Evolutionary conservation across 2,113 vertebrate genomes (phyloP).

Genomic region (Bujurquina vittata): DNA sequence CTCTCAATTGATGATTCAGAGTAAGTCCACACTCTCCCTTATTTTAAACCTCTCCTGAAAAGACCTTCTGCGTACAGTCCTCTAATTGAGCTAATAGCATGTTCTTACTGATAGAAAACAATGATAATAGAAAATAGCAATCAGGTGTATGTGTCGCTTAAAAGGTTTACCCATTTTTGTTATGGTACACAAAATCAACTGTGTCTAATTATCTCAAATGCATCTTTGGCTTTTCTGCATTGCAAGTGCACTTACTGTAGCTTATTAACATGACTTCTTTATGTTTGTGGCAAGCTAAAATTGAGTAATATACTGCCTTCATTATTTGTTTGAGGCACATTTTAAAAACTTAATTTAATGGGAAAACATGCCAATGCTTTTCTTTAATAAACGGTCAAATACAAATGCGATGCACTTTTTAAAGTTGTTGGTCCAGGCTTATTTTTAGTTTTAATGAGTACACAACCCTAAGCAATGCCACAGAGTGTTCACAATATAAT

Average conservation of each 20-base stretch:
- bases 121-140: background rate
- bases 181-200: background rate
- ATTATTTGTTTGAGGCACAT: background rate
- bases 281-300: background rate
- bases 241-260: background rate
- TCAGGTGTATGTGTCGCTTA: background rate
- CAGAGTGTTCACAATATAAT: constrained; percentile 24
- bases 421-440: background rate
- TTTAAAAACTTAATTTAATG: constrained; percentile 2
- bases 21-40: background rate
- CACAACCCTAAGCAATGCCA: constrained; percentile 10
- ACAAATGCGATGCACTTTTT: background rate
- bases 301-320: background rate
- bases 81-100: background rate
- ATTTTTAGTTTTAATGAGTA: constrained; percentile 37
- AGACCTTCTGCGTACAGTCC: background rate
- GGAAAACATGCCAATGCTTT: background rate
- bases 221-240: fast-evolving
- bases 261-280: background rate
- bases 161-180: background rate
- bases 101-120: background rate
- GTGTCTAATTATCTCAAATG: too few species aligned
- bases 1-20: constrained; percentile 31
- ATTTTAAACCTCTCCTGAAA: background rate
- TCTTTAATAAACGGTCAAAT: background rate